Base-by-base conservation (phyloP, 1,140 invertebrate genomes). In the Dufourea novaeangliae region DNA sequence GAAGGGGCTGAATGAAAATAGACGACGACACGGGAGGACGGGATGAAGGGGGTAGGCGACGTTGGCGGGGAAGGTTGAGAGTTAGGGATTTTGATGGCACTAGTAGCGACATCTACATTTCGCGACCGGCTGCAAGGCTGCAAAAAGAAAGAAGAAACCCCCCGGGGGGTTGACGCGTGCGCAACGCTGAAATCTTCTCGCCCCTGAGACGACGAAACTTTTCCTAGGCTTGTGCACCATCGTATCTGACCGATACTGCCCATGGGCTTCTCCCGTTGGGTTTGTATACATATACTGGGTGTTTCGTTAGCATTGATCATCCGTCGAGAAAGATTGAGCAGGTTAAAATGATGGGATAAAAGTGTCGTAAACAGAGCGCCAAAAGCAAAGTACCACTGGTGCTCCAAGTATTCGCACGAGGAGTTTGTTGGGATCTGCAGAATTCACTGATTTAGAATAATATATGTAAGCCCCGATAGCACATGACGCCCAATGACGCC, bases 41-140 rank as follows among this genome's bases (percentile, higher is more conserved):
- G 70, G 39, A 27, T 37, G 44, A 44, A 2, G 44, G 61, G 56
- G 69, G 71, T 32, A 39, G n/a, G 56, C 39, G 34, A 8, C 7
- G 34, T n/a, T n/a, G n/a, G n/a, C n/a, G 17, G 3, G 32, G 2
- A 12, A 17, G 39, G 22, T 7, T n/a, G 71, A 57, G 41, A 12
- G 78, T 44, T 80, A n/a, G 64, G 56, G 72, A 68, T 67, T 62
- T 72, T 27, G 72, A 79, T 41, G 71, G 56, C 81, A 80, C 78
- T 71, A 46, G 52, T 69, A 71, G 82, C 82, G 83, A 84, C 82
- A 85, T 85, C 83, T 83, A 80, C 74, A 79, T 74, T 78, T 32
- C 70, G 62, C 71, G 61, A 74, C 52, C 62, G 56, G 37, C 62
- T 54, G 61, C 64, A 68, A 22, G 39, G 39, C n/a, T 34, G 68